Percentiles rank a stretch among this genome's conserved stretches.
Evolutionary conservation across 2,888 invertebrate genomes (phyloP).

Genomic region (Litoditis marina): DNA sequence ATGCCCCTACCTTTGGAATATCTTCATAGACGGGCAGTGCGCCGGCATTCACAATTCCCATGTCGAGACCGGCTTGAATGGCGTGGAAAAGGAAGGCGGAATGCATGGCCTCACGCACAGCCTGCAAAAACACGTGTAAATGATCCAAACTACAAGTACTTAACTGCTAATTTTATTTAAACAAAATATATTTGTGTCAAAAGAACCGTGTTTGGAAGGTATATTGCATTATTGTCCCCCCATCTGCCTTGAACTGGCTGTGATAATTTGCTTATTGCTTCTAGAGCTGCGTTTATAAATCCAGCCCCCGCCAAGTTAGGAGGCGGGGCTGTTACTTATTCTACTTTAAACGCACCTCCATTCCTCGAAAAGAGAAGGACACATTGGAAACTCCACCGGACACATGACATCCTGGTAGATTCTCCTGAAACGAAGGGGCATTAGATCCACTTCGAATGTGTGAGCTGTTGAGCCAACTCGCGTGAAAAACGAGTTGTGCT

Average conservation of each 20-base stretch:
- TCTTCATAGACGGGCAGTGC: slow-evolving; percentile 67
- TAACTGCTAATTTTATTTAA: no score
- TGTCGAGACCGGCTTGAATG: slow-evolving; percentile 68
- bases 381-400: slow-evolving; percentile 70
- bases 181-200: no score
- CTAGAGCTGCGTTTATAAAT: no score
- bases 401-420: slow-evolving; percentile 66
- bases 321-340: no score
- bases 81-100: slow-evolving; percentile 69
- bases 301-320: no score
- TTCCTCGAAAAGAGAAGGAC: slow-evolving; percentile 69
- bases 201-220: no score
- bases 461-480: no score
- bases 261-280: no score
- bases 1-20: slow-evolving; percentile 63
- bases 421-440: slow-evolving; percentile 51
- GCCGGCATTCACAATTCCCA: slow-evolving; percentile 70
- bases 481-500: no score
- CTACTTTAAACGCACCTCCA: slow-evolving; percentile 65
- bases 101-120: slow-evolving; percentile 49
- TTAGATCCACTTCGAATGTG: no score
- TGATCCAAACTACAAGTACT: background rate
- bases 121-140: slow-evolving; percentile 6
- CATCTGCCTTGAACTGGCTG: no score
- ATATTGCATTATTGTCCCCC: no score